Conservation (phyloP, 1,140 invertebrate species). For the Caenorhabditis latens region DNA sequence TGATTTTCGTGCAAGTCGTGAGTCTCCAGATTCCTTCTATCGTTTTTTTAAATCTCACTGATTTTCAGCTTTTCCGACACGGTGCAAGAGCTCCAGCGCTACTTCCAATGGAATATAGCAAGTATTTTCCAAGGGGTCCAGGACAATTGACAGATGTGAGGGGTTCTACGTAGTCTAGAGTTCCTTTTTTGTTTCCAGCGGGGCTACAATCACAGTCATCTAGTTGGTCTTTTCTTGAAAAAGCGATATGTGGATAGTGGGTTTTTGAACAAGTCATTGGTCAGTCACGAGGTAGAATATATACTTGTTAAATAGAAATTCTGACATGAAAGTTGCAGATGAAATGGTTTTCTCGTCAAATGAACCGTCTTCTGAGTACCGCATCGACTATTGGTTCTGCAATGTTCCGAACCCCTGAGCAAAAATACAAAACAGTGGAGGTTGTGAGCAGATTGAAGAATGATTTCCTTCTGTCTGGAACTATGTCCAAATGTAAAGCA, state of each 20-base stretch:
- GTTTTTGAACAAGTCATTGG: not conserved
- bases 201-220: not conserved
- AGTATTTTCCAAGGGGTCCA: not conserved
- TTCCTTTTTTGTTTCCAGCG: not conserved
- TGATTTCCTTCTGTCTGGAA: too few relatives aligned
- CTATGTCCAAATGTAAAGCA: too few relatives aligned
- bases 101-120: not conserved
- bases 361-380: not conserved
- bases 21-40: not conserved
- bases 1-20: not conserved
- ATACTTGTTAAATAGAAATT: not conserved
- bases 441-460: too few relatives aligned
- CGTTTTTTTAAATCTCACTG: too few relatives aligned
- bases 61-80: slow-evolving; percentile 16
- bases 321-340: not conserved
- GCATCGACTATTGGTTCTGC: not conserved
- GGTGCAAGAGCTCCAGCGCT: not conserved
- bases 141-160: slow-evolving; percentile 10
- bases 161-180: not conserved
- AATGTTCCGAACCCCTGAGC: not conserved
- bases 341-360: not conserved
- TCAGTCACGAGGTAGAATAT: not conserved
- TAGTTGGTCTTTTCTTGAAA: not conserved
- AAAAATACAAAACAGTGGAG: not conserved
- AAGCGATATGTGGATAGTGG: slow-evolving; percentile 18